phyloP scores from a whole-genome alignment of 2,113 vertebrate genomes.

The Archilochus colubris region DNA sequence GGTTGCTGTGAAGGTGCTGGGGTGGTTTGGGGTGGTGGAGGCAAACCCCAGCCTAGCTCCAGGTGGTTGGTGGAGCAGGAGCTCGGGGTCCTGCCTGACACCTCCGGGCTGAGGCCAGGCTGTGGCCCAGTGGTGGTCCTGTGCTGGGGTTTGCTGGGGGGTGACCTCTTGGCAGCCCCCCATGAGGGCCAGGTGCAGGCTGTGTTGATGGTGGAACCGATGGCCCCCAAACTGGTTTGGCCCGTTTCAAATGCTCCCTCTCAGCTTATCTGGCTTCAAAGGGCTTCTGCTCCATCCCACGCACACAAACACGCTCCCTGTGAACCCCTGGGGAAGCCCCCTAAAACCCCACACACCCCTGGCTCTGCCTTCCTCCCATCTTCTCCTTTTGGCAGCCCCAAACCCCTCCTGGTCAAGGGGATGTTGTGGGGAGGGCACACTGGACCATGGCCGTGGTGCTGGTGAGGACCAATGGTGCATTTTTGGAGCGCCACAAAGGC shows the following conservation, averaged over 20 bases:
- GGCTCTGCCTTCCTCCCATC: background rate
- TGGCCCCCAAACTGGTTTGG: slow-evolving; percentile 60
- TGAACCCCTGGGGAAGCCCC: background rate
- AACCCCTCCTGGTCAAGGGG: background rate
- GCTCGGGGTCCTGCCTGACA: background rate
- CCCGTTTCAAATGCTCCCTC: slow-evolving; percentile 46
- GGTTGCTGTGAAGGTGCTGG: rapidly evolving
- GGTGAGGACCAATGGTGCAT: background rate
- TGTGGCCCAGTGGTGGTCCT: rapidly evolving
- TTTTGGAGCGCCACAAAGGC: rapidly evolving
- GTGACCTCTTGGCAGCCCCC: background rate
- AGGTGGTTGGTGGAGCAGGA: rapidly evolving
- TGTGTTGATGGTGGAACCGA: background rate
- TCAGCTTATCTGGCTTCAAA: slow-evolving; percentile 65
- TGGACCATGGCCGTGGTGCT: background rate
- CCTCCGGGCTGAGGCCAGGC: rapidly evolving
- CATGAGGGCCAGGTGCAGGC: rapidly evolving
- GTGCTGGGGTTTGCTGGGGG: rapidly evolving
- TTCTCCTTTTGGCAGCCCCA: background rate
- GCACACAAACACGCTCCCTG: background rate
- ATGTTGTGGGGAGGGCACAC: rapidly evolving
- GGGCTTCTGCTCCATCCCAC: slow-evolving; percentile 50
- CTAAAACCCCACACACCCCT: background rate
- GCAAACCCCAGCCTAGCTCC: rapidly evolving
- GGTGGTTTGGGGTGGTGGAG: rapidly evolving